Evolutionary conservation across 2,113 vertebrate species (phyloP), one percentile per base, ranked within the genome.

Genomic region (Cynopterus brachyotis): DNA sequence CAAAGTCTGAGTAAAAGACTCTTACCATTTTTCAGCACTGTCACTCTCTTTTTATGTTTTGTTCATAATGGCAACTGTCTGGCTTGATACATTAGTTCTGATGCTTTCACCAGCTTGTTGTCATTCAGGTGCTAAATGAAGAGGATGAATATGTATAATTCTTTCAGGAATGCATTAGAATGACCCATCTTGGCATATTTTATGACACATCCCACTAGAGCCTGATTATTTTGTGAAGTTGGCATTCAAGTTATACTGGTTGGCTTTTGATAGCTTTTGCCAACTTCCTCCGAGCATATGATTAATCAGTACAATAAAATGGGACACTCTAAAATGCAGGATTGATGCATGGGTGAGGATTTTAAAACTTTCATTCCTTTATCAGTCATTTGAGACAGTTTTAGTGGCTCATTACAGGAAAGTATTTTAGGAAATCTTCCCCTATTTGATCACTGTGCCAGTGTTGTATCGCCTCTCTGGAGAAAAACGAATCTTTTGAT

Each of bases 141-240:
- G 94, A 96, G 89, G 97, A 98, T 98, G 97, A 98, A 98, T 98
- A 98, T 98, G 98, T 97, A 98, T 98, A 98, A 98, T 98, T 97
- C 97, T 96, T 96, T 96, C 96, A 97, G 97, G 98, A 98, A 87
- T 97, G 90, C 91, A 97, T 98, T 97, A 97, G 96, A 98, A 98
- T 98, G 98, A 98, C 98, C 98, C 83, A 97, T 93, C 95, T 94
- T 98, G 98, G 97, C 95, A 97, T 98, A 97, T 98, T 98, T 98
- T 97, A 98, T 98, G 97, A 98, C 89, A 97, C 80, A 97, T 98
- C 96, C 97, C 96, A 20, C 96, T 94, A 98, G 98, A 98, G 76
- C 57, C 62, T 98, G 98, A 98, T 98, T 98, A 98, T 98, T 98
- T 98, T 98, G 91, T 97, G 97, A 98, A 97, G 95, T 90, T 98